Base-by-base conservation (phyloP, 2,113 vertebrate species). In the Zapornia atra region DNA sequence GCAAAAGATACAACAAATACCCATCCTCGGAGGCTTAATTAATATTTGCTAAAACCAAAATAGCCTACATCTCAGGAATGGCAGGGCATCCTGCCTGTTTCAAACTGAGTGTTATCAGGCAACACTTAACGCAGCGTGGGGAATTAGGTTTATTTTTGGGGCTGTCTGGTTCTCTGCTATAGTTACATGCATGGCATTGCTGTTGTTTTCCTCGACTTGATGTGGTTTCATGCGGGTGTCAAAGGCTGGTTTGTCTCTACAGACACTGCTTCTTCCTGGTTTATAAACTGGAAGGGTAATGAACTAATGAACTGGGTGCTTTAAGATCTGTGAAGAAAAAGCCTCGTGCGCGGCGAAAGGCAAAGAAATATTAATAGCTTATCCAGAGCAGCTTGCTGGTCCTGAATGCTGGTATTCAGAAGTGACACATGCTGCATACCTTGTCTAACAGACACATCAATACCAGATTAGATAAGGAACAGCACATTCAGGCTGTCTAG, bases 11-110 rank as follows among this genome's bases (percentile, higher is more conserved):
- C 93, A 94, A 90, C 71, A 94, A 96, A 93, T 36, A 72, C 29
- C 71, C 68, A 56, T 80, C 85, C 92, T 94, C 34, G 5, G 92
- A 81, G 92, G 82, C 66, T 94, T 91, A 94, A 92, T 94, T 95
- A 94, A 72, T 69, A 71, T 61, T 89, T 71, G 83, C 71, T 48
- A 72, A 75, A 38, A 57, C 61, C n/a, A 20, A 69, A 94, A 56
- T 19, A 91, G 83, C 38, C 56, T 26, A 4, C 11, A 1, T 57
- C 91, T 89, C 65, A 18, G 7, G 91, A 51, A 24, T 48, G 15
- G 65, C 78, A 34, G 59, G 50, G 84, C 24, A 20, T 81, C 86
- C 51, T n/a, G 88, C 36, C 53, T 68, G 54, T 26, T 40, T 36
- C 2, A 10, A 80, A 79, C 82, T 64, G 72, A 72, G 46, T 31